These are phyloP conservation scores for Drosophila nr. perissopoda DNA, from an alignment of 2,888 invertebrate species.

Conservation along the genomic window DNA sequence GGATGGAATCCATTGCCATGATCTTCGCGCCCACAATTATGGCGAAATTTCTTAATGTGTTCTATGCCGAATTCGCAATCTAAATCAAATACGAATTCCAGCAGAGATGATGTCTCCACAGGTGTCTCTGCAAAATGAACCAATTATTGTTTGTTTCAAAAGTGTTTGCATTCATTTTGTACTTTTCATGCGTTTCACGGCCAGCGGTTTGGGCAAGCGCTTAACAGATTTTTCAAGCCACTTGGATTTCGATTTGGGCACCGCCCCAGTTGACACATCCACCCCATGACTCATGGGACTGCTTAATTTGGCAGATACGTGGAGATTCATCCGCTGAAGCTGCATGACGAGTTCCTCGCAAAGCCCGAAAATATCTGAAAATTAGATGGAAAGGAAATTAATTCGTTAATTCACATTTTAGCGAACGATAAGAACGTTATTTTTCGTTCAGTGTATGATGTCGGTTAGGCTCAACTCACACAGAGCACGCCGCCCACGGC, in stretches of 20 bases:
- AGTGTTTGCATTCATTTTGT: background rate
- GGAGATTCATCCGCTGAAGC: conserved; percentile 21
- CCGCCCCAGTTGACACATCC: conserved; percentile 26
- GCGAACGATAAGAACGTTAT: background rate
- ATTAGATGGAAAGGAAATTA: background rate
- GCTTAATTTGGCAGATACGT: too few relatives aligned
- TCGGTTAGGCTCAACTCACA: conserved; percentile 36
- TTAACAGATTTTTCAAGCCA: background rate
- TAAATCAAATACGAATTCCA: conserved; percentile 38
- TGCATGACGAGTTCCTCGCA: conserved; percentile 41
- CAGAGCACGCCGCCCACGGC: conserved; percentile 25
- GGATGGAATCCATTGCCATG: fast-evolving
- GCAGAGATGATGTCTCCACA: too few relatives aligned
- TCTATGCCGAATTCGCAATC: conserved; percentile 62
- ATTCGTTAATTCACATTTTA: background rate
- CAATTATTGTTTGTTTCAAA: background rate
- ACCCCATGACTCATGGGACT: too few relatives aligned
- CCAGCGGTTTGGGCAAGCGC: background rate
- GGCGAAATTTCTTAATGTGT: conserved; percentile 43
- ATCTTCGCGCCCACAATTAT: conserved; percentile 24
- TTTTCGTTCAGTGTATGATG: background rate
- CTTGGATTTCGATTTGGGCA: conserved; percentile 31
- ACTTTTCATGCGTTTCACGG: background rate
- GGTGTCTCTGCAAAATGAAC: conserved; percentile 19
- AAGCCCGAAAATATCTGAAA: conserved; percentile 38